phyloP scores from a whole-genome alignment of 2,113 vertebrate species.

The Bostrychus sinensis region DNA sequence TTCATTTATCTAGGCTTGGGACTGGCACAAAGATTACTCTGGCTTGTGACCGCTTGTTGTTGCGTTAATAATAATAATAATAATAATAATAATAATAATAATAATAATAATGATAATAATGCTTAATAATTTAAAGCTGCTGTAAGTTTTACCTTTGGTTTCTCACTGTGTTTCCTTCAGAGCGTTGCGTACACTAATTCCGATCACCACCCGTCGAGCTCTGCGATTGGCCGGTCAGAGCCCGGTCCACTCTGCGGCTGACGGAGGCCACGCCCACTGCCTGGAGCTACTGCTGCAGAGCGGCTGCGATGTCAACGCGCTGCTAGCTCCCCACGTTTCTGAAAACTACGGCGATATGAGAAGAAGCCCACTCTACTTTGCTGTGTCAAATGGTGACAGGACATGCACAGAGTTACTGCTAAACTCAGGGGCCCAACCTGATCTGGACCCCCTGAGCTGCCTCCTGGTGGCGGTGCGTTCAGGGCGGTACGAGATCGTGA shows the following conservation, averaged over 20 bases:
- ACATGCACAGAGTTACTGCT: conserved; percentile 81
- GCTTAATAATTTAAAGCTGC: neutral
- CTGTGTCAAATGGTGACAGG: conserved; percentile 83
- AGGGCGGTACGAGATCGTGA: conserved; percentile 82
- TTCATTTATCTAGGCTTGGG: too few species aligned
- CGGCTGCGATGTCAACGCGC: conserved; percentile 81
- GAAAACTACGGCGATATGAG: conserved; percentile 81
- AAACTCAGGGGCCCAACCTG: conserved; percentile 79
- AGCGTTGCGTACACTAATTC: conserved; percentile 83
- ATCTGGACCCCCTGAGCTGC: conserved; percentile 86
- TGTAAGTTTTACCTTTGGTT: neutral
- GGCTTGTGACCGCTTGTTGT: too few species aligned
- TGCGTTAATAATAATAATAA: too few species aligned
- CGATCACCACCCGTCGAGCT: conserved; percentile 80
- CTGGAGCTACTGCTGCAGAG: conserved; percentile 83
- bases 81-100: too few species aligned
- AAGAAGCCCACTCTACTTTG: conserved; percentile 79
- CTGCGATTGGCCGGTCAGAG: conserved; percentile 82
- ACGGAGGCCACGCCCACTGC: conserved; percentile 83
- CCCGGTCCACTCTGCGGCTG: conserved; percentile 83
- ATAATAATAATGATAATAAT: too few species aligned
- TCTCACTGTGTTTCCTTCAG: conserved; percentile 63
- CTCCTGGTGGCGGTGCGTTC: conserved; percentile 87
- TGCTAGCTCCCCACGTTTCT: conserved; percentile 79
- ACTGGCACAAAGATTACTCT: too few species aligned